A percentile compares a stretch with the other conserved stretches of the same genome.
Conservation (phyloP, 2,888 invertebrate genomes). For the Callinectes sapidus region DNA sequence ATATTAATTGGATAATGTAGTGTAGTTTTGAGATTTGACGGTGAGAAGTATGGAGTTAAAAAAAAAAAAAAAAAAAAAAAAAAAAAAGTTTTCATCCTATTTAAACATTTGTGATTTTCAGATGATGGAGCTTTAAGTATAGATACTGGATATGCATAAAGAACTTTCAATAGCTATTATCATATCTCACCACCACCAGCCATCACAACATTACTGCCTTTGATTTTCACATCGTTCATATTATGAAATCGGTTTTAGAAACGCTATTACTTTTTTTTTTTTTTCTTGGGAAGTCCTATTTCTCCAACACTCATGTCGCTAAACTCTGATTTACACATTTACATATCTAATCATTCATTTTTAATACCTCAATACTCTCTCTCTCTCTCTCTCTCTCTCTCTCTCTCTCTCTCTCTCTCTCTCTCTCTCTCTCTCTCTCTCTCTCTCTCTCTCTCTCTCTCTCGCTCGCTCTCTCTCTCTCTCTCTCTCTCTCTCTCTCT, state of each 20-base stretch:
- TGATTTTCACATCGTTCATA: no score
- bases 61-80: not conserved
- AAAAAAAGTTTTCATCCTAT: not conserved
- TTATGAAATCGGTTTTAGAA: no score
- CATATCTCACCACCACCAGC: no score
- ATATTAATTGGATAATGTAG: no score
- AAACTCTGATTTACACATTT: not conserved
- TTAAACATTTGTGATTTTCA: no score
- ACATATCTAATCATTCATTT: not conserved
- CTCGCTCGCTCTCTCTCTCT: not conserved
- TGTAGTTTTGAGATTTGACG: no score
- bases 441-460: not conserved
- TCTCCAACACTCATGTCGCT: not conserved
- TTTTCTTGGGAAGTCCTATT: no score
- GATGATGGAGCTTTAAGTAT: no score
- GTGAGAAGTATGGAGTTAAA: no score
- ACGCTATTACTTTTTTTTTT: no score
- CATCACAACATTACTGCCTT: no score
- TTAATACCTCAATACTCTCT: not conserved
- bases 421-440: not conserved
- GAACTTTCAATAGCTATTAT: no score
- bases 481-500: conserved; percentile 1
- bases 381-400: conserved; percentile 1
- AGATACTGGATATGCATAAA: not conserved
- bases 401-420: conserved; percentile 1